Evolutionary conservation across 2,113 vertebrate genomes (phyloP).

Genomic region (Nothocercus nigrocapillus): DNA sequence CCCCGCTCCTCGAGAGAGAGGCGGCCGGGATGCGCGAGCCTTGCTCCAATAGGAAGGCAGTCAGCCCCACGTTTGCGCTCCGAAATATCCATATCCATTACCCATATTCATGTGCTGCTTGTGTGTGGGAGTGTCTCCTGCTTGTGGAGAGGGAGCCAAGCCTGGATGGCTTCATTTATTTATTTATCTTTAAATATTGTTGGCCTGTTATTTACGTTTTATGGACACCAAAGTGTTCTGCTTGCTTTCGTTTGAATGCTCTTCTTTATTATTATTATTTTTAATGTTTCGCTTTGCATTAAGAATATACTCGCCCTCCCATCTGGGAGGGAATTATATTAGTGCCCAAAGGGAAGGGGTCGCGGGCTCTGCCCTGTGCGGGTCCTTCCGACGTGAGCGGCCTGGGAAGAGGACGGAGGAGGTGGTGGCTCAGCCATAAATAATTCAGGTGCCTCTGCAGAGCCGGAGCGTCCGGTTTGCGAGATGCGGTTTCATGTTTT

Average conservation of each 20-base stretch:
- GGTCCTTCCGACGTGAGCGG: not conserved
- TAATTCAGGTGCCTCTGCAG: constrained; percentile 43
- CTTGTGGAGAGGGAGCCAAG: not conserved
- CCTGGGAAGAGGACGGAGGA: not conserved
- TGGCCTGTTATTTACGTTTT: not conserved
- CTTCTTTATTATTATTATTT: too few relatives aligned
- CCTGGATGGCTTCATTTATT: too few relatives aligned
- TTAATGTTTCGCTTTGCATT: constrained; percentile 73
- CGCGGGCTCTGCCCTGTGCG: not conserved
- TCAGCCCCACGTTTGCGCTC: not conserved
- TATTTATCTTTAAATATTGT: too few relatives aligned
- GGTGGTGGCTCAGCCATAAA: constrained; percentile 30
- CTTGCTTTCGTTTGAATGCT: too few relatives aligned
- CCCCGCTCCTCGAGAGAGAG: constrained; percentile 25
- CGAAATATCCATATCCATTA: not conserved
- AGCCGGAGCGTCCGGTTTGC: not conserved
- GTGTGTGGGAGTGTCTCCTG: constrained; percentile 40
- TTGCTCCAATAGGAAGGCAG: constrained; percentile 1
- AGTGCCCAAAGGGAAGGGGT: constrained; percentile 1
- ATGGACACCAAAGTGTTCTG: too few relatives aligned
- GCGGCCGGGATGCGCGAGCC: constrained; percentile 3
- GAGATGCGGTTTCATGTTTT: constrained; percentile 26
- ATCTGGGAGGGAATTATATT: constrained; percentile 56
- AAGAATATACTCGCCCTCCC: constrained; percentile 61
- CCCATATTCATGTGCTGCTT: constrained; percentile 1